A percentile compares a stretch with the other conserved stretches of the same genome.
phyloP scores from a whole-genome alignment of 1,140 invertebrate species.

The Riptortus pedestris region DNA sequence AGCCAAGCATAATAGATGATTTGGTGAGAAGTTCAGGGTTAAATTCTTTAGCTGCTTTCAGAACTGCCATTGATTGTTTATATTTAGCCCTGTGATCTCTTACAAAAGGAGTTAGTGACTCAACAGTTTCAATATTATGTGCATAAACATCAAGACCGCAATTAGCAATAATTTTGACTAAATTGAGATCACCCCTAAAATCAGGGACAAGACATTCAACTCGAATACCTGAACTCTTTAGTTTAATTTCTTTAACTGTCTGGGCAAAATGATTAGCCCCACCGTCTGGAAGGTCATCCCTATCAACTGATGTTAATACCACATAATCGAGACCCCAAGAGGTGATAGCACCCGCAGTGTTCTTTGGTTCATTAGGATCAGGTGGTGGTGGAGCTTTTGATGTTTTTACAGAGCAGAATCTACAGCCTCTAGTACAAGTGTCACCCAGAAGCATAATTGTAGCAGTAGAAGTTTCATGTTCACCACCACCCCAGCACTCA shows the following conservation, averaged over 20 bases:
- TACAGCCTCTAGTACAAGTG: constrained; percentile 82
- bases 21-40: constrained; percentile 85
- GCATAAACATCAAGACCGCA: constrained; percentile 90
- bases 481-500: constrained; percentile 96
- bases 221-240: constrained; percentile 68
- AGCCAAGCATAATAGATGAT: constrained; percentile 95
- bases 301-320: constrained; percentile 94
- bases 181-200: constrained; percentile 73
- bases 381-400: constrained; percentile 78
- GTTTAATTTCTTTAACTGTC: constrained; percentile 73
- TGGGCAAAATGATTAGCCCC: constrained; percentile 83
- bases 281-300: constrained; percentile 90
- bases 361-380: constrained; percentile 81
- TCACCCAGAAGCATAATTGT: constrained; percentile 92
- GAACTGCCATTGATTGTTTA: constrained; percentile 70
- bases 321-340: constrained; percentile 96
- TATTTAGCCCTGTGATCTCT: constrained; percentile 78
- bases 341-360: constrained; percentile 85
- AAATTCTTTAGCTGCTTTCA: constrained; percentile 67
- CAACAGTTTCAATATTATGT: constrained; percentile 94
- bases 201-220: constrained; percentile 97
- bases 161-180: constrained; percentile 64
- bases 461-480: constrained; percentile 74
- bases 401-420: constrained; percentile 99
- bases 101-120: constrained; percentile 77